Base-by-base conservation (phyloP, 1,140 invertebrate species). In the Drosophila tani region DNA sequence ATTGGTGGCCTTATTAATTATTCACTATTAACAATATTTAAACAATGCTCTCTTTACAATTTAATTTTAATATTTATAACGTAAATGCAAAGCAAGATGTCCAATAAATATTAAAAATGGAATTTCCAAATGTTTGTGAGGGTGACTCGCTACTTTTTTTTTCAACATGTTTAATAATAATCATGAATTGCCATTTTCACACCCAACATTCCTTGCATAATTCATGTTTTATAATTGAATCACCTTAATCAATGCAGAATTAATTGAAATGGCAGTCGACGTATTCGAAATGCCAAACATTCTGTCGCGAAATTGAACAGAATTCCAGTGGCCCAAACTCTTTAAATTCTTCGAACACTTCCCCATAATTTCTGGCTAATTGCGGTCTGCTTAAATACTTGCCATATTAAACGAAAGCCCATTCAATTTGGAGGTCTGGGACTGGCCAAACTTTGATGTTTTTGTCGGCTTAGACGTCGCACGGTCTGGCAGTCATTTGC, bases 401-500 rank as follows among this genome's bases (percentile, higher is more conserved):
- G 15, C n/a, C 27, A 9, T 6, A 57, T 21, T 38, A 57, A 63
- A 41, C 24, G 12, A 9, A 63, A 57, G 17, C 24, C 21, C n/a
- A 24, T 81, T 60, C 32, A 58, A 63, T 38, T 8, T 5, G 11
- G n/a, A 14, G 38, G 45, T n/a, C 35, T 47, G 24, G 64, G 5
- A 9, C 4, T 8, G 11, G 17, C 9, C 60, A 56, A 55, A 46
- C 71, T 84, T 84, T 84, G 81, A 85, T 84, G 77, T 64, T 81
- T 62, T 51, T 67, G 51, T 62, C 14, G 19, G 38, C 40, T 76
- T 46, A 45, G 51, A 55, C 29, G 5, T 29, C 64, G 29, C 24
- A 80, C 74, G 74, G 82, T 84, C 74, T 84, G 68, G 74, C 56
- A 49, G 49, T 74, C 49, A 81, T 59, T 75, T 63, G 43, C 43